Conservation (phyloP, 2,113 vertebrate genomes). For the Ginglymostoma cirratum region DNA sequence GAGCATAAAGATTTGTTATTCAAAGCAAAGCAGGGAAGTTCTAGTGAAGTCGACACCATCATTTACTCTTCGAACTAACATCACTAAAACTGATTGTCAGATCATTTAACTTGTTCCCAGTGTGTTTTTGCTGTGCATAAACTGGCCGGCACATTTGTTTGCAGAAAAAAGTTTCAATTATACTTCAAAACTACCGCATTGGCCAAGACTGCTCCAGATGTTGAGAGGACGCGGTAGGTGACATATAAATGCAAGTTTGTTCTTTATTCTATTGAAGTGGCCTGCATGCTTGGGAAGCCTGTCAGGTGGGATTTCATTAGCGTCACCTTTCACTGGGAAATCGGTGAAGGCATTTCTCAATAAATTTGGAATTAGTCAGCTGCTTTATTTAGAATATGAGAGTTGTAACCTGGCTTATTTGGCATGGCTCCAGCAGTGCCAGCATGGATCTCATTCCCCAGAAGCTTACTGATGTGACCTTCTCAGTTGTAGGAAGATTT, state of each 20-base stretch:
- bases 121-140: background rate
- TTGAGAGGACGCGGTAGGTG: background rate
- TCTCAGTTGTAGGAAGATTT: background rate
- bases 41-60: background rate
- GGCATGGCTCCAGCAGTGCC: background rate
- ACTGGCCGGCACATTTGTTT: no score
- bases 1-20: background rate
- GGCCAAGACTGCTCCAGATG: background rate
- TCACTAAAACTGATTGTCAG: background rate
- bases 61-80: background rate
- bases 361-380: background rate
- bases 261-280: background rate
- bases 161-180: background rate
- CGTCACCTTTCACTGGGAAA: conserved; percentile 26
- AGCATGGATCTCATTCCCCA: conserved; percentile 6
- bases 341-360: background rate
- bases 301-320: background rate
- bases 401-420: background rate
- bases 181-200: background rate
- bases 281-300: background rate
- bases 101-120: background rate
- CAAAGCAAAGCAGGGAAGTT: background rate
- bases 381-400: background rate
- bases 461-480: conserved; percentile 21
- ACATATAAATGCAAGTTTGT: background rate